phyloP scores from a whole-genome alignment of 1,140 invertebrate species.

The Proctacanthus coquilletti region DNA sequence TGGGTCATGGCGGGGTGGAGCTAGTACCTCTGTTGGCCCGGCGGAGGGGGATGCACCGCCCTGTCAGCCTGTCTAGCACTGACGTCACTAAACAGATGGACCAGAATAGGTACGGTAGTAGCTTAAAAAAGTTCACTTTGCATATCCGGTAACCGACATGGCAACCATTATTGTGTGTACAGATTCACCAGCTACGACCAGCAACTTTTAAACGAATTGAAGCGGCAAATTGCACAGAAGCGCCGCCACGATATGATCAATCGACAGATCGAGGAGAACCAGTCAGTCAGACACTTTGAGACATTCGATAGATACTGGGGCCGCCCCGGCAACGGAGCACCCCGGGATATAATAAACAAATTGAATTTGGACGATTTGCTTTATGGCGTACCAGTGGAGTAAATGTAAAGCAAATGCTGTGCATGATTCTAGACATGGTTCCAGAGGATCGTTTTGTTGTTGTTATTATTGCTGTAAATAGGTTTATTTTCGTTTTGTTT shows the following conservation, averaged over 20 bases:
- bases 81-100: slow-evolving; percentile 38
- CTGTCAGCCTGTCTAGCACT: slow-evolving; percentile 34
- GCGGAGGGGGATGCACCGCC: slow-evolving; percentile 25
- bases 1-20: slow-evolving; percentile 45
- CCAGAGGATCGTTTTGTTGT: too few relatives aligned
- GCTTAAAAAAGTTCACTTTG: slow-evolving; percentile 12
- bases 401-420: too few relatives aligned
- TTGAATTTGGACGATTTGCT: slow-evolving; percentile 29
- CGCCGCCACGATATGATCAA: slow-evolving; percentile 20
- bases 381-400: too few relatives aligned
- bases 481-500: too few relatives aligned
- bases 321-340: slow-evolving; percentile 46
- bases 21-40: slow-evolving; percentile 43
- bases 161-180: slow-evolving; percentile 2
- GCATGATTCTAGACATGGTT: too few relatives aligned
- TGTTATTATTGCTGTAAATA: too few relatives aligned
- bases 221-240: slow-evolving; percentile 28
- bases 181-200: slow-evolving; percentile 13
- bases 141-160: slow-evolving; percentile 9
- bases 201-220: slow-evolving; percentile 26
- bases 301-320: slow-evolving; percentile 50
- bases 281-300: slow-evolving; percentile 40
- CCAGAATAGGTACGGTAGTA: slow-evolving; percentile 27
- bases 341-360: slow-evolving; percentile 25
- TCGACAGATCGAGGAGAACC: slow-evolving; percentile 37